A percentile compares a stretch with the other conserved stretches of the same genome.
Evolutionary conservation across 2,113 vertebrate species (phyloP).

Genomic region (Phalacrocorax pelagicus): DNA sequence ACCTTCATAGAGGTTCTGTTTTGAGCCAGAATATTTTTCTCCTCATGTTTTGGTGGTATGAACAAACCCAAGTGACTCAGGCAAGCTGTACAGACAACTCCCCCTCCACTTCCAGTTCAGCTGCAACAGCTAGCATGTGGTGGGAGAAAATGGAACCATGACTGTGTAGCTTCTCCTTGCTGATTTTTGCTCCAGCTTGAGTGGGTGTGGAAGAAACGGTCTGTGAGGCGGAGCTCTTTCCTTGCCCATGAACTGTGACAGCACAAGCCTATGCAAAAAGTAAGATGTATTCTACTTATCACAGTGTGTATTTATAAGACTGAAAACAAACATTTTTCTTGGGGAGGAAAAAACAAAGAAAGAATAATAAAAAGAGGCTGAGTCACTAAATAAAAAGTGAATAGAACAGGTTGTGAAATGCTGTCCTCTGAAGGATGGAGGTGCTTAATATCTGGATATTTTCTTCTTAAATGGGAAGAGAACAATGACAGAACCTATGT

Average conservation of each 20-base stretch:
- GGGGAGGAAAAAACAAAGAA: not conserved
- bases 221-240: not conserved
- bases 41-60: not conserved
- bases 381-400: not conserved
- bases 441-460: not conserved
- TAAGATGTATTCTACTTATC: not conserved
- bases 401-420: not conserved
- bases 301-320: rapidly evolving
- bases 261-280: not conserved
- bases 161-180: not conserved
- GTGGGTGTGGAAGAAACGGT: not conserved
- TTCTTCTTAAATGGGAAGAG: not conserved
- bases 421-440: not conserved
- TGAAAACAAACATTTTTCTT: not conserved
- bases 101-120: not conserved
- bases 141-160: not conserved
- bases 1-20: not conserved
- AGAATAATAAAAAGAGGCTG: not conserved
- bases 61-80: not conserved
- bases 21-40: not conserved
- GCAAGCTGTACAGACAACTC: not conserved
- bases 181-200: not conserved
- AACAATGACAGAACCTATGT: not conserved
- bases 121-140: not conserved
- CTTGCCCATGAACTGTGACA: not conserved